Conservation (phyloP, 2,797 vertebrate genomes). For the Falco cherrug region DNA sequence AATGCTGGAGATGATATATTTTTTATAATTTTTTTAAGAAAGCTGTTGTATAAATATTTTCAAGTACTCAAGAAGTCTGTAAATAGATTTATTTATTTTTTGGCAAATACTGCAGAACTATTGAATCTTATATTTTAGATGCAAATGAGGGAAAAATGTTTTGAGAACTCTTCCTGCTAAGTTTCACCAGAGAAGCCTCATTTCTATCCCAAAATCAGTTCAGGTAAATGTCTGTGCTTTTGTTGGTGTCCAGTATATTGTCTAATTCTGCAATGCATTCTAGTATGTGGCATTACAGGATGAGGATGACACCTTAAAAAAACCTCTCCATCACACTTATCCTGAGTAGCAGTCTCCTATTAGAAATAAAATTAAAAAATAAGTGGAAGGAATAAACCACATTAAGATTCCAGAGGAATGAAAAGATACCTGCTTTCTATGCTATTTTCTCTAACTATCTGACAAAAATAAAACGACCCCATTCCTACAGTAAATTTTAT, state of each 20-base stretch:
- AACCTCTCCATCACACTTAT: neutral
- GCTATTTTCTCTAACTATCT: constrained; percentile 24
- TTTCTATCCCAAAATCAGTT: neutral
- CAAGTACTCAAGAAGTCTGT: neutral
- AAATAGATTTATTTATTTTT: neutral
- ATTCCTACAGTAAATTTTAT: constrained; percentile 50
- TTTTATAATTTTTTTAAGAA: neutral
- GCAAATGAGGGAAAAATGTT: neutral
- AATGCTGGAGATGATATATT: neutral
- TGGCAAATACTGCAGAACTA: neutral
- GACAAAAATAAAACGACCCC: neutral
- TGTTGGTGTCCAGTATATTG: neutral
- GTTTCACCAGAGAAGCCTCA: neutral
- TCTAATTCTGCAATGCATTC: neutral
- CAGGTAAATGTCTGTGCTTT: neutral
- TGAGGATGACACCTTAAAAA: neutral
- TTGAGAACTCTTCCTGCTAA: neutral
- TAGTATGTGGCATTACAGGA: neutral
- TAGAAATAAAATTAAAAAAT: neutral
- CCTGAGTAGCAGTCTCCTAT: neutral
- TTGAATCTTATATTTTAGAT: neutral
- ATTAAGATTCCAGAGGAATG: neutral
- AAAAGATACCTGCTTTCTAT: constrained; percentile 40
- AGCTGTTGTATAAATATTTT: neutral
- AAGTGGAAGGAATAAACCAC: neutral